phyloP scores from a whole-genome alignment of 2,113 vertebrate genomes.

The Channa argus region DNA sequence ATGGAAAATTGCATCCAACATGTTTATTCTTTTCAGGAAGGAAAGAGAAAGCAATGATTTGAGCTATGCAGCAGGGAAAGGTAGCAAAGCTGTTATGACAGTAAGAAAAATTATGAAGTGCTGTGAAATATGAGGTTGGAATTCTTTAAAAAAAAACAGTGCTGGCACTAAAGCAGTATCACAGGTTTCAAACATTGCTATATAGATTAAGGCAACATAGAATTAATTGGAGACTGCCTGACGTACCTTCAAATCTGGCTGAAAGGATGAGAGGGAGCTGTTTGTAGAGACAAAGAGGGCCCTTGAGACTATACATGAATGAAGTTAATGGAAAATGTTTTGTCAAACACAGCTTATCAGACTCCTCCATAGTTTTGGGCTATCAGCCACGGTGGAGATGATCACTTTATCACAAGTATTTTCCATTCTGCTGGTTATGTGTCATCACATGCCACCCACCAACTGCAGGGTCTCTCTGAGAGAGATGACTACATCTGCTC shows the following conservation, averaged over 20 bases:
- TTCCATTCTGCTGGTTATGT: conserved; percentile 76
- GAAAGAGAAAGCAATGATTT: conserved; percentile 4
- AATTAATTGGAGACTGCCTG: conserved; percentile 1
- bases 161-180: background rate
- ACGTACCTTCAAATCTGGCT: conserved; percentile 24
- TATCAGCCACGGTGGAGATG: conserved; percentile 64
- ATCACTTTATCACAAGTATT: conserved; percentile 81
- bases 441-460: conserved; percentile 76
- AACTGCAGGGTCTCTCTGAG: conserved; percentile 66
- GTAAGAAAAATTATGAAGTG: background rate
- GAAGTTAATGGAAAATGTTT: conserved; percentile 63
- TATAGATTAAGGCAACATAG: background rate
- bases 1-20: conserved; percentile 1
- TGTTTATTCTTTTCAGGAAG: conserved; percentile 31
- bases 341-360: conserved; percentile 61
- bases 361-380: conserved; percentile 51
- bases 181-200: too few relatives aligned
- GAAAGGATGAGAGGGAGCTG: conserved; percentile 23
- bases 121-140: background rate
- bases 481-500: conserved; percentile 56
- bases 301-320: conserved; percentile 40
- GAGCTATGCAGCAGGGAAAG: background rate
- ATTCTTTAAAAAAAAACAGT: background rate
- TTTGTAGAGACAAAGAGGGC: conserved; percentile 59
- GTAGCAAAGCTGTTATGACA: conserved; percentile 3